Evolutionary conservation across 2,888 invertebrate species (phyloP), one percentile per base, ranked within the genome.

Genomic region (Mamestra brassicae): DNA sequence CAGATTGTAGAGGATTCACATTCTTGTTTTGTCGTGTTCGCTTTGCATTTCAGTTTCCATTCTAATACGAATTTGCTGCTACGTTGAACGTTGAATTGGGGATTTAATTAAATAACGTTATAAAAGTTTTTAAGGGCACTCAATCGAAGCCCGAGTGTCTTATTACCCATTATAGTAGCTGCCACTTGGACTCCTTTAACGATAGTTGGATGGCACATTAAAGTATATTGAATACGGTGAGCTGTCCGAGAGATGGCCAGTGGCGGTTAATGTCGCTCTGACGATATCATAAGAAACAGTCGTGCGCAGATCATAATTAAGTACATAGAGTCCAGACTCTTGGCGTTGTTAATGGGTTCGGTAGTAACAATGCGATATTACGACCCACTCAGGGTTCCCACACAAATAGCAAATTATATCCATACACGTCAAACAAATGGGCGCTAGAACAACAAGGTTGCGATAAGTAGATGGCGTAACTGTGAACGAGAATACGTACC

Each of bases 331-430:
- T 91, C 92, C 89, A 90, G 89, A 89, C 91, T 90, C 89, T 89
- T 88, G 89, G 82, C 89, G 89, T 89, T 89, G 92, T 91, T 94
- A 94, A 93, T 93, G 89, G 92, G 89, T 90, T 91, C 87, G 87
- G 89, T 89, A 89, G 89, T 91, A 94, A 95, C 94, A 94, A 94
- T 94, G 92, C 89, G 90, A 93, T 92, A 93, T 94, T 93, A 94
- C 93, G 90, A 91, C 93, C 93, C 92, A 93, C 93, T 93, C 90
- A 88, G 88, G 86, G 90, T 90, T 90, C 90, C 92, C 92, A 94
- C 92, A 93, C 93, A 92, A 93, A 94, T 91, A 91, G 73, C 92
- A 89, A 93, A 92, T 92, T 92, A 93, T 94, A 92, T 92, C 92
- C 93, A 93, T 93, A 93, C 91, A 89, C 88, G 92, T 90, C 89